phyloP scores from a whole-genome alignment of 2,797 vertebrate species.

The Macropodus opercularis region DNA sequence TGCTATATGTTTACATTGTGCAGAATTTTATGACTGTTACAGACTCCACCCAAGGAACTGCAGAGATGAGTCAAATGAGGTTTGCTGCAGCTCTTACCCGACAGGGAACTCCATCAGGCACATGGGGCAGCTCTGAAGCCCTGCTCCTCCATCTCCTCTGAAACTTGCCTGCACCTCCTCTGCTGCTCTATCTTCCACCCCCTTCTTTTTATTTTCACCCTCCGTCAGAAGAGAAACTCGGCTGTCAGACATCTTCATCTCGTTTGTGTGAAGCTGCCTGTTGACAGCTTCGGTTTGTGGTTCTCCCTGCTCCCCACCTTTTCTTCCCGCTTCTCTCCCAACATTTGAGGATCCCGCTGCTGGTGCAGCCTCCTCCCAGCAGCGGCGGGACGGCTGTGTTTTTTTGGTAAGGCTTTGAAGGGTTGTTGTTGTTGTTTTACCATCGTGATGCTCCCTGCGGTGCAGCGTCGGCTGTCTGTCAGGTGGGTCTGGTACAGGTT shows the following conservation, averaged over 20 bases:
- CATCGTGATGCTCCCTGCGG: background rate
- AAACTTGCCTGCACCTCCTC: conserved; percentile 19
- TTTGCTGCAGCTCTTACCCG: conserved; percentile 76
- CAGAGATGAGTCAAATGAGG: background rate
- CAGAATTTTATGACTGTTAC: background rate
- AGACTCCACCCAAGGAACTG: too few species aligned
- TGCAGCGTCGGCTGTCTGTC: background rate
- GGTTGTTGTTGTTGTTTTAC: background rate
- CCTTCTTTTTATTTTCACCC: background rate
- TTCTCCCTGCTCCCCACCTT: conserved; percentile 1
- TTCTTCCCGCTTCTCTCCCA: background rate
- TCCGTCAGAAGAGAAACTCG: conserved; percentile 4
- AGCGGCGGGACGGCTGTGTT: background rate
- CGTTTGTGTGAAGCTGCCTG: conserved; percentile 4
- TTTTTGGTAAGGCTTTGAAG: background rate
- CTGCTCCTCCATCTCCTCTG: conserved; percentile 2
- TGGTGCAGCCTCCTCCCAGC: background rate
- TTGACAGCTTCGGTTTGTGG: background rate
- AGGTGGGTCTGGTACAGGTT: background rate
- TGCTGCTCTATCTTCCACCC: background rate
- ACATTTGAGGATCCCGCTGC: background rate
- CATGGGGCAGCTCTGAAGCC: conserved; percentile 87
- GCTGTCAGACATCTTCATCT: conserved; percentile 1
- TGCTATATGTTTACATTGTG: background rate
- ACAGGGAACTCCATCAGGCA: conserved; percentile 83